Evolutionary conservation across 64 coral and sea anemone genomes (phyloP), one percentile per base, ranked within the genome.

Genomic region (Montipora capricornis): DNA sequence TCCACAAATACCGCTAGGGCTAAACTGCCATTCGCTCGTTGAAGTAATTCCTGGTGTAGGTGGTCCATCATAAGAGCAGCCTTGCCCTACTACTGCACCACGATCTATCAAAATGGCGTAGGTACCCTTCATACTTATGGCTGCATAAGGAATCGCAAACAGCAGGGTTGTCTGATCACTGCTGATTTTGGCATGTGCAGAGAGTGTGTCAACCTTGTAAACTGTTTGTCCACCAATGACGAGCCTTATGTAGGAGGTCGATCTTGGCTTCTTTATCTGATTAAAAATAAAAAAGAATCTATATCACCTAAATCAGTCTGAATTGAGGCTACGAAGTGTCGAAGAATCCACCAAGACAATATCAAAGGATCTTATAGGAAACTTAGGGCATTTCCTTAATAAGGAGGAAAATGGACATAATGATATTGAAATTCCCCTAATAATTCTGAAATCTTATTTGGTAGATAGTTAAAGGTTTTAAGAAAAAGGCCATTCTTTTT

Each of bases 91-190:
- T 1, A 86, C 82, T 22, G 82, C 82, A 8, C 82, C 82, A 19
- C 9, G 82, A 67, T 86, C 82, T 50, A 86, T 86, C 64, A 86
- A 71, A 15, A 86, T 86, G 2, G 82, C 82, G 66, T 86, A 86
- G 20, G 82, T 71, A 48, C 82, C 82, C 4, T 71, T 86, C 82
- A 86, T 86, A 22, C 82, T 86, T 47, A 86, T 3, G 49, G 64
- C 66, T 20, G 82, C 82, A 19, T 86, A 20, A 0, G 82, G 82
- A 6, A 68, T 47, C 4, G 82, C 82, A 50, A 86, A 86, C 46
- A 49, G 47, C 16, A 86, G 82, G 46, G 46, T 48, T 5, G 82
- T 86, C 19, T 47, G 62, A 48, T 86, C 20, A n/a, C 62, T 50
- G 66, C 66, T 68, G 44, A 86, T 70, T 8, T 19, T 71, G 46